Evolutionary conservation across 2,888 invertebrate species (phyloP), one percentile per base, ranked within the genome.

Genomic region (Sinohyriopsis cumingii): DNA sequence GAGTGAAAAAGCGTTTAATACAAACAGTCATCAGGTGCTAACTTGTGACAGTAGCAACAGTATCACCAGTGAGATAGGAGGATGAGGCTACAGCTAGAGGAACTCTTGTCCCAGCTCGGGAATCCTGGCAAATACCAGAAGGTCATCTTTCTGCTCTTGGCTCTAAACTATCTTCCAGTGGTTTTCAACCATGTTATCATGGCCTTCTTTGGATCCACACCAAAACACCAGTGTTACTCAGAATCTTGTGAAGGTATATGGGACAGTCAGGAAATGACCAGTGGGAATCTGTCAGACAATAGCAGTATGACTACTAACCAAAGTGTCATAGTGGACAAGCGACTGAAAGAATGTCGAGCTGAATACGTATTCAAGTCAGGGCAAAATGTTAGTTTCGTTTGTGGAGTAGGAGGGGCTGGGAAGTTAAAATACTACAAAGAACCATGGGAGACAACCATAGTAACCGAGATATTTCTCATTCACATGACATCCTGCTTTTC

Each of bases 161-260:
- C 84, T 24, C 80, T 81, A 64, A 85, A 86, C 70, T 85, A 87
- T 72, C 79, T 84, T 55, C 82, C 82, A 3, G 68, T 87, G 22
- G 82, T 86, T 19, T 84, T 86, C 71, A 86, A 87, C 71, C 85
- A 86, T 75, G 79, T 87, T 7, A 82, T 84, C 64, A 87, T 87
- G 86, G 85, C 85, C 1, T 84, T 87, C 67, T 83, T 81, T 69
- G 86, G 85, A 33, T 60, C 81, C 53, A 66, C 76, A 56, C 76
- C 80, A 3, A 72, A 71, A 1, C 81, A 83, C 61, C 65, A 70
- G 55, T 86, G 86, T 72, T 71, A 77, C 22, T 70, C 70, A 33
- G 73, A 57, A 45, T 68, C 65, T 55, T 76, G 67, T 19, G 57
- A 67, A 64, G 55, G 57, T 63, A 55, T 59, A 55, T 25, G 55